phyloP scores from a whole-genome alignment of 2,888 invertebrate genomes.

The Mechanitis mazaeus region DNA sequence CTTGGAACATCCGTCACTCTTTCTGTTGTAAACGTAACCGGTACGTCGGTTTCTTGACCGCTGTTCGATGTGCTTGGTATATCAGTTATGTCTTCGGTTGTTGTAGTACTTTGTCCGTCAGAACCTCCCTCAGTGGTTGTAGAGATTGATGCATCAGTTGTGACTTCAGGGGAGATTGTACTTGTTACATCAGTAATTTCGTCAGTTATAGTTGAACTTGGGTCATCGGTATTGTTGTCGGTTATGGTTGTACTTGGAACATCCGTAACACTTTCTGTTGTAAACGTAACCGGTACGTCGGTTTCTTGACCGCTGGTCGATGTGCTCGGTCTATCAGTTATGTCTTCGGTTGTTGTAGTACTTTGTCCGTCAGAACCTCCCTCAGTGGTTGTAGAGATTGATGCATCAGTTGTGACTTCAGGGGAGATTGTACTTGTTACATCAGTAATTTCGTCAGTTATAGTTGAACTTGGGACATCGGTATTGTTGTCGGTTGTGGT shows the following conservation, averaged over 20 bases:
- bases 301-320: too few species aligned
- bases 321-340: too few species aligned
- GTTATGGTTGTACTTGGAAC: slow-evolving; percentile 1
- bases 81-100: neutral
- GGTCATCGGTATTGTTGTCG: neutral
- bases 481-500: neutral
- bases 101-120: slow-evolving; percentile 1
- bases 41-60: neutral
- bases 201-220: slow-evolving; percentile 1
- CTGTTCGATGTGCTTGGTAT: neutral
- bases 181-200: neutral
- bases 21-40: neutral
- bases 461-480: neutral
- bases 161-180: slow-evolving; percentile 1
- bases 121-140: neutral
- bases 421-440: neutral
- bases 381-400: too few species aligned
- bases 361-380: too few species aligned
- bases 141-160: neutral
- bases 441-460: neutral
- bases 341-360: too few species aligned
- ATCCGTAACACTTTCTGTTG: neutral
- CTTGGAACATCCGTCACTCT: slow-evolving; percentile 3
- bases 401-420: too few species aligned
- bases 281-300: neutral